Conservation (phyloP, 2,113 vertebrate genomes). For the Thymallus thymallus region DNA sequence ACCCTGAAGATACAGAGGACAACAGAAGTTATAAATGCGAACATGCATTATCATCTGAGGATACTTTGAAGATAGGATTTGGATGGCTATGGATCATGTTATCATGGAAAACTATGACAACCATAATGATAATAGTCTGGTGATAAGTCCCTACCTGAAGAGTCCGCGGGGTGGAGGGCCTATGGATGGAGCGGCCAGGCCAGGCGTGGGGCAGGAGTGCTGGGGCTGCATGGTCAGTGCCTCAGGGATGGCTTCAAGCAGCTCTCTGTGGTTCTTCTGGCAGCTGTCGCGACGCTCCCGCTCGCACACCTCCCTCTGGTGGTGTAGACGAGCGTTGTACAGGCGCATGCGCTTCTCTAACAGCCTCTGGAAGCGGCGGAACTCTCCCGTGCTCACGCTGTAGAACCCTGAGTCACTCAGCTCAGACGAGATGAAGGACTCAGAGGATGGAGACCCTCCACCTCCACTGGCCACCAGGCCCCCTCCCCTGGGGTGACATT, state of each 20-base stretch:
- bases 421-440: constrained; percentile 73
- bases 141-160: constrained; percentile 52
- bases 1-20: constrained; percentile 53
- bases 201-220: constrained; percentile 48
- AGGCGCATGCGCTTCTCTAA: constrained; percentile 74
- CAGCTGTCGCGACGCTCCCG: constrained; percentile 71
- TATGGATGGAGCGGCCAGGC: constrained; percentile 33
- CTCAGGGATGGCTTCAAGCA: constrained; percentile 78
- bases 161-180: constrained; percentile 55
- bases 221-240: constrained; percentile 66
- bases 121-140: neutral
- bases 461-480: constrained; percentile 59
- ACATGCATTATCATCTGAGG: neutral
- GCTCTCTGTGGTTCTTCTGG: constrained; percentile 74
- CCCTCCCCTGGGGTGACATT: constrained; percentile 46
- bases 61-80: neutral
- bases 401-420: constrained; percentile 76
- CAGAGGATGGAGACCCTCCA: constrained; percentile 59
- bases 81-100: neutral
- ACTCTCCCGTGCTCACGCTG: constrained; percentile 72
- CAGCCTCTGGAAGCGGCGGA: constrained; percentile 75
- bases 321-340: constrained; percentile 69
- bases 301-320: constrained; percentile 66
- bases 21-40: neutral
- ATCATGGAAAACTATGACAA: neutral